Evolutionary conservation across 2,113 vertebrate species (phyloP), one percentile per base, ranked within the genome.

Genomic region (Oreochromis spilurus): DNA sequence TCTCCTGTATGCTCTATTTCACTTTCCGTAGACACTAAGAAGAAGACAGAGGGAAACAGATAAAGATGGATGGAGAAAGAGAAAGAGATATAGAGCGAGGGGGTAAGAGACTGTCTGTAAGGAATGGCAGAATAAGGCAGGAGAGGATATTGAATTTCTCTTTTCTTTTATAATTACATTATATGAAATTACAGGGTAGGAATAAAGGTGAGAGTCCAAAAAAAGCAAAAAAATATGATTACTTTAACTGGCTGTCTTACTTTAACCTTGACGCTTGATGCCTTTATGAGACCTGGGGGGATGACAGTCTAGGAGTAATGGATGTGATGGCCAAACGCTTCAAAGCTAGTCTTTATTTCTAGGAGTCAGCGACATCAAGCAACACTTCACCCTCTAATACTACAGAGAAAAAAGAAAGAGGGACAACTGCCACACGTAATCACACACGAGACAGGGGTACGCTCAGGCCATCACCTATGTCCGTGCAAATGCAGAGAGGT

Each of bases 1-100:
- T 92, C 92, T 90, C 80, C 87, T 88, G 88, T 88, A 36, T 84
- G 87, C 91, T 92, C 87, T 31, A 83, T 88, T 92, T 94, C 91
- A 89, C 89, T 91, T 93, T 87, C 65, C 24, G 31, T 82, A 88
- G 52, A 84, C 90, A 82, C 58, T 17, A 72, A 87, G 79, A 50
- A 80, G 78, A 88, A 40, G 84, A 83, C 24, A 50, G 80, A 54
- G 80, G 43, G 60, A 86, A 82, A 67, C 3, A 85, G 85, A 86
- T 82, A 54, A 77, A 86, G 86, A 91, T 16, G 80, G 85, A 90
- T 52, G 60, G n/a, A 82, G 43, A 81, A 12, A 29, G 11, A n/a
- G 54, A 24, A 55, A 29, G 12, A 86, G 53, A 82, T 75, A 60
- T 36, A 50, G 12, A 78, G 43, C n/a, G 14, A 60, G 10, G 38